These are phyloP conservation scores for Acrocera orbiculus DNA, from an alignment of 2,888 invertebrate species.

Conservation along the genomic window DNA sequence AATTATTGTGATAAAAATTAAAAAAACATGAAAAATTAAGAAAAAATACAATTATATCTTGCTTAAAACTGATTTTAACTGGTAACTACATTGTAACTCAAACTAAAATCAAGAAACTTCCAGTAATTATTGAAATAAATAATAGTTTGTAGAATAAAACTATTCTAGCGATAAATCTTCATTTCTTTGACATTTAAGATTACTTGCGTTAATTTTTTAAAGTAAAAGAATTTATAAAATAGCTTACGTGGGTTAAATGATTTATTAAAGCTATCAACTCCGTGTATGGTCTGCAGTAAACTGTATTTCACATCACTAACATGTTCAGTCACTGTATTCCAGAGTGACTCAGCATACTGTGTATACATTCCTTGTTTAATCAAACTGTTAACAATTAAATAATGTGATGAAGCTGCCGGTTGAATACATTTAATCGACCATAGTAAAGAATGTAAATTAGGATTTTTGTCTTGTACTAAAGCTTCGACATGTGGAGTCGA, in stretches of 20 bases:
- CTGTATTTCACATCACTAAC: constrained; percentile 26
- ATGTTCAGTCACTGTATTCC: constrained; percentile 28
- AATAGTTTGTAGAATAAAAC: too few species aligned
- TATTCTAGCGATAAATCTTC: too few species aligned
- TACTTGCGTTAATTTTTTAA: too few species aligned
- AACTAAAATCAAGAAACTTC: too few species aligned
- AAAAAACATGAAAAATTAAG: too few species aligned
- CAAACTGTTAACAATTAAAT: constrained; percentile 73
- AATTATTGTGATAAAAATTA: too few species aligned
- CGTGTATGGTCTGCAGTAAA: constrained; percentile 24
- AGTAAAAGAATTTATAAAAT: not conserved
- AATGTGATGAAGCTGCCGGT: constrained; percentile 64
- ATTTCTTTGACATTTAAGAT: too few species aligned
- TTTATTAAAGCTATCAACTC: constrained; percentile 26
- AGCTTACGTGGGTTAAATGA: constrained; percentile 22
- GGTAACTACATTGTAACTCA: too few species aligned
- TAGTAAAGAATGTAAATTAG: constrained; percentile 65
- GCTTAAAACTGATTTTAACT: too few species aligned
- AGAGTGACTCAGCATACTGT: constrained; percentile 38
- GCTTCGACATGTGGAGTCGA: constrained; percentile 75
- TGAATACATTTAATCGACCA: constrained; percentile 80
- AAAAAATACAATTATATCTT: too few species aligned
- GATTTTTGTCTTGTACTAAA: constrained; percentile 49
- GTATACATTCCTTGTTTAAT: constrained; percentile 83
- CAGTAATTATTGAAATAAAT: too few species aligned